Conservation (phyloP, 35 echinoderm and acorn worm genomes). For the Ophiothrix spiculata region DNA sequence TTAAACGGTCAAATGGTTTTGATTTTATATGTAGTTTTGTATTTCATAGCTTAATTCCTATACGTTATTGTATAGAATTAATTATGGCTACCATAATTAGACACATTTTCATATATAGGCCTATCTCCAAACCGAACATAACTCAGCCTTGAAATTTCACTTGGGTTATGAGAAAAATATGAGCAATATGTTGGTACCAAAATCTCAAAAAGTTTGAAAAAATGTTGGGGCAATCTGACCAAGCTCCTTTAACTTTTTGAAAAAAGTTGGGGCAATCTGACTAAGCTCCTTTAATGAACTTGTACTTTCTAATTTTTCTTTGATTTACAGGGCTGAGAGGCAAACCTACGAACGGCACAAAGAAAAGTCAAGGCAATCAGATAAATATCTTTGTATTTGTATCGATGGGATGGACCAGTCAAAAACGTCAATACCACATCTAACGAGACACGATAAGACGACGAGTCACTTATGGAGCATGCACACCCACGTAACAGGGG, state of each 20-base stretch:
- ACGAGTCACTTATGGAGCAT: not conserved
- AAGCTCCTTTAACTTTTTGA: not conserved
- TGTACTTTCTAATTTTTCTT: not conserved
- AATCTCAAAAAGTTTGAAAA: not conserved
- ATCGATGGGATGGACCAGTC: conserved; percentile 2
- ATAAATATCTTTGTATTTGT: not conserved
- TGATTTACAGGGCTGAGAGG: not conserved
- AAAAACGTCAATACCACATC: not conserved
- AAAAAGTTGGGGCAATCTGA: not conserved
- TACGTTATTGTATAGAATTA: too few species aligned
- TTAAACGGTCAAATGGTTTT: too few species aligned
- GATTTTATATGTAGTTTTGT: too few species aligned
- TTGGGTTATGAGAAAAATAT: too few species aligned
- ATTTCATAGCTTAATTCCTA: too few species aligned
- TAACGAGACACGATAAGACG: not conserved
- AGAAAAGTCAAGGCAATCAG: not conserved
- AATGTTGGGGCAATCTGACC: not conserved
- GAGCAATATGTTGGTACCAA: too few species aligned
- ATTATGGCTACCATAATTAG: too few species aligned
- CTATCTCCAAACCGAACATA: too few species aligned
- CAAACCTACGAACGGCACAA: not conserved
- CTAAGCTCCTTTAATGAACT: not conserved
- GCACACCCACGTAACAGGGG: not conserved
- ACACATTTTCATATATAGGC: too few species aligned
- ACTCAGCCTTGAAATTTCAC: too few species aligned